Base-by-base conservation (phyloP, 2,888 invertebrate species). In the Eupithecia pulchellata region DNA sequence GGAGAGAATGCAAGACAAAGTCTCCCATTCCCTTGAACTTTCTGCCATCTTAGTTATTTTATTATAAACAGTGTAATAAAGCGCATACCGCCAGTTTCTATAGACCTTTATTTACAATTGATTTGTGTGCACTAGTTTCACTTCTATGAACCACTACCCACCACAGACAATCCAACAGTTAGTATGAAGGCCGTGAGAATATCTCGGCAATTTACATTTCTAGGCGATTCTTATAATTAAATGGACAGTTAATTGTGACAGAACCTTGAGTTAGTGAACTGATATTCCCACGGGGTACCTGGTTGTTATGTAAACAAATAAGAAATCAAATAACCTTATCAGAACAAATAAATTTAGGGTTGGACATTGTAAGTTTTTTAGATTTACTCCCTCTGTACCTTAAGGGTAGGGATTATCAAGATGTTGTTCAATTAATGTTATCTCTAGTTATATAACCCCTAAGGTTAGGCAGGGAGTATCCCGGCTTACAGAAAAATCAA, bases 131-230 rank as follows among this genome's bases (percentile, higher is more conserved):
- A 20, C 42, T 39, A 71, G 68, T 68, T 68, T 68, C 71, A 34
- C 65, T n/a, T 68, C 71, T 65, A 64, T 27, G 34, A 11, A 8
- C 55, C 20, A 57, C 6, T 39, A 42, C 58, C 13, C 5, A 27
- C 29, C 34, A 42, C 39, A 62, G 52, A 61, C 57, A 57, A 42
- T 57, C 62, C 55, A 36, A 29, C 52, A 65, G 47, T 60, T 30
- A 25, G 66, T 66, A 62, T n/a, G 61, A 47, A 71, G 71, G 65
- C 68, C 71, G 61, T 71, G 71, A 65, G 71, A 71, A 71, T 61
- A 68, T 55, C 61, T 60, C 13, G 32, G 70, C 30, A 55, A 64
- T 68, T 68, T 42, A 65, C 62, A 66, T 72, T 72, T 68, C 65
- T 62, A 66, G 42, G 64, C 68, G 57, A 66, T 63, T 72, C 47